Evolutionary conservation across 2,797 vertebrate species (phyloP).

Genomic region (Poeciliopsis infans): DNA sequence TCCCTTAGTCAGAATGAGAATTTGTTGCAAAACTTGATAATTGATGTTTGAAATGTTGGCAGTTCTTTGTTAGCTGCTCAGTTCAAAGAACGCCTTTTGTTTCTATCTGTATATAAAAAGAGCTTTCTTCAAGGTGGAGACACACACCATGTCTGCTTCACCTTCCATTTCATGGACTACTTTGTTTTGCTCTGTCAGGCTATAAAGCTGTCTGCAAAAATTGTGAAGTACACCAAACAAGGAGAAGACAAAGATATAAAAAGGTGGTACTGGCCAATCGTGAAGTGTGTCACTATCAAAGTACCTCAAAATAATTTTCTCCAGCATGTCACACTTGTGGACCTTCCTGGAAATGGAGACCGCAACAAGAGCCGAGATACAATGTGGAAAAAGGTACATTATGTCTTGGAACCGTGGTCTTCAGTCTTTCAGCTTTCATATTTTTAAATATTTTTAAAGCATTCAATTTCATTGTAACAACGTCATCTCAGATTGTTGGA

Average conservation of each 20-base stretch:
- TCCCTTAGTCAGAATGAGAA: not conserved
- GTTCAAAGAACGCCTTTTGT: too few relatives aligned
- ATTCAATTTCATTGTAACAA: not conserved
- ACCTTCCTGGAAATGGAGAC: slow-evolving; percentile 74
- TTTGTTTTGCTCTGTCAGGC: slow-evolving; percentile 30
- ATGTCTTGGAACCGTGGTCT: not conserved
- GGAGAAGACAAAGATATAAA: not conserved
- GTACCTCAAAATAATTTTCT: slow-evolving; percentile 54
- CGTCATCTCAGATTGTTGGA: slow-evolving; percentile 42
- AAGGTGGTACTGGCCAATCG: slow-evolving; percentile 65
- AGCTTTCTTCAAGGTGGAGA: not conserved
- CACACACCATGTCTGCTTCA: not conserved
- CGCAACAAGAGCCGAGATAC: slow-evolving; percentile 61
- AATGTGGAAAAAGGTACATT: slow-evolving; percentile 69
- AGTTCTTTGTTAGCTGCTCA: too few relatives aligned
- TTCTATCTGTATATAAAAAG: not conserved
- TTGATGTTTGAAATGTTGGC: not conserved
- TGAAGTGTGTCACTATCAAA: slow-evolving; percentile 67
- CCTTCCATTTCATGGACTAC: not conserved
- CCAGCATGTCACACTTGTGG: slow-evolving; percentile 63
- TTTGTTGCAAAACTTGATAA: not conserved
- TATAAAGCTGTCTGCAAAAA: slow-evolving; percentile 25
- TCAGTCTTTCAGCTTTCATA: not conserved
- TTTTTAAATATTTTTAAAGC: not conserved
- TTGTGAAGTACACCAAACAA: slow-evolving; percentile 23